These are phyloP conservation scores for Myotis daubentonii DNA, from an alignment of 2,797 vertebrate species.

Conservation along the genomic window DNA sequence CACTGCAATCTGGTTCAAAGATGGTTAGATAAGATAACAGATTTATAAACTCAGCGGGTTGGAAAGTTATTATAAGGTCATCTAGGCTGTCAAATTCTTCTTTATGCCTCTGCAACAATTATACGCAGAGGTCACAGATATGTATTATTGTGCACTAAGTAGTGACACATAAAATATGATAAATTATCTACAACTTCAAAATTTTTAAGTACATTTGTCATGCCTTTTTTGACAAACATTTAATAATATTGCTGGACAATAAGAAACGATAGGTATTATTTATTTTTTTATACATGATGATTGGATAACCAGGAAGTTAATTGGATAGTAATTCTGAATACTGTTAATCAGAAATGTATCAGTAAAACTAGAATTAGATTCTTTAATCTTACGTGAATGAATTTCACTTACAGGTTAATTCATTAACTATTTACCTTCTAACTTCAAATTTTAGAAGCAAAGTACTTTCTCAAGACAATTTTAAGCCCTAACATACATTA, in stretches of 20 bases:
- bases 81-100: neutral
- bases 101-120: neutral
- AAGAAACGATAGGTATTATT: neutral
- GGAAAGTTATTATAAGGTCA: neutral
- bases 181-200: neutral
- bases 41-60: slow-evolving; percentile 13
- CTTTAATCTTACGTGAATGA: neutral
- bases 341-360: neutral
- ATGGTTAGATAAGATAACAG: slow-evolving; percentile 52
- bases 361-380: neutral
- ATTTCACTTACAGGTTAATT: neutral
- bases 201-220: neutral
- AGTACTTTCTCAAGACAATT: neutral
- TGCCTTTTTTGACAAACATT: neutral
- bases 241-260: neutral
- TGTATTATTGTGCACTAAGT: neutral
- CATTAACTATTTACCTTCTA: neutral
- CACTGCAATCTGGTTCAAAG: slow-evolving; percentile 15
- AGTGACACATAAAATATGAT: neutral
- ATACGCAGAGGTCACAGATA: neutral
- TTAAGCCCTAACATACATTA: neutral
- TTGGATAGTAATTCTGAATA: neutral
- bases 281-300: neutral
- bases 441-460: neutral
- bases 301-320: neutral